Evolutionary conservation across 2,888 invertebrate genomes (phyloP).

Genomic region (Labia minor): DNA sequence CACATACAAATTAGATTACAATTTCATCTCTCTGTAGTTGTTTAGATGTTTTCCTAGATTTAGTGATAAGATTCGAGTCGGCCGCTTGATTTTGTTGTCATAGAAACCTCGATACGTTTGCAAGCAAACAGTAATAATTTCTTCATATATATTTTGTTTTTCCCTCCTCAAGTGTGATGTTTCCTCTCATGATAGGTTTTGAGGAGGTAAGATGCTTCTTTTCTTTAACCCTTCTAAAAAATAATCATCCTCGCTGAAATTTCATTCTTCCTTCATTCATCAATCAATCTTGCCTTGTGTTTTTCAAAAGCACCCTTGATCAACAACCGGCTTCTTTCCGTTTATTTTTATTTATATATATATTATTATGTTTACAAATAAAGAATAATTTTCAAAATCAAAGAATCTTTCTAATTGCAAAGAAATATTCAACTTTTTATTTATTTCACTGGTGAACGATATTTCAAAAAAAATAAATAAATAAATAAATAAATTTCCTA

Average conservation of each 20-base stretch:
- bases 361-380: background rate
- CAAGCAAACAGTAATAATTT: background rate
- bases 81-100: slow-evolving; percentile 7
- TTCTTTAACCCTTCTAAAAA: background rate
- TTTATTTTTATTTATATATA: no score
- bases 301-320: background rate
- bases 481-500: no score
- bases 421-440: no score
- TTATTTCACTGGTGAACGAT: no score
- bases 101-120: background rate
- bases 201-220: background rate
- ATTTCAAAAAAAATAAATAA: no score
- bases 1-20: no score
- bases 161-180: background rate
- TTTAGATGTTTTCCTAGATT: background rate
- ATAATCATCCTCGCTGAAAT: background rate
- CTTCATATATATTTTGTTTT: background rate
- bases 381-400: no score
- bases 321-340: background rate
- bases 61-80: slow-evolving; percentile 13
- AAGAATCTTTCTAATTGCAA: no score
- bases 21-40: background rate
- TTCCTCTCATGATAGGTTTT: background rate
- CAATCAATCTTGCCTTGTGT: background rate
- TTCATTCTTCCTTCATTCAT: background rate